Conservation (phyloP, 2,113 vertebrate genomes). For the Coracopsis vasa region DNA sequence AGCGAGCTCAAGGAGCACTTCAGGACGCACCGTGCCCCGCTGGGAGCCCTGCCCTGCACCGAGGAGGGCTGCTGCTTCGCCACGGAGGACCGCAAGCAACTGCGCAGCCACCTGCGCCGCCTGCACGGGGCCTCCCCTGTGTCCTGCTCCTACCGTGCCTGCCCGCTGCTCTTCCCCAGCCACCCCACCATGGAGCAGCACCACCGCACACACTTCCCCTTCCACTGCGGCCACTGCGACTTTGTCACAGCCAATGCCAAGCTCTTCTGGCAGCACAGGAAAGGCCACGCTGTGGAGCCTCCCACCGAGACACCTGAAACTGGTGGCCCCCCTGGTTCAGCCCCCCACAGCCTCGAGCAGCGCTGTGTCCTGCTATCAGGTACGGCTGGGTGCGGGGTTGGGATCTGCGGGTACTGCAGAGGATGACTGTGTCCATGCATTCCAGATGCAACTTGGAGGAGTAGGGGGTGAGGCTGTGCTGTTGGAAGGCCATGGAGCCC, state of each 20-base stretch:
- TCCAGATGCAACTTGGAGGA: background rate
- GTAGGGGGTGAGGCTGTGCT: background rate
- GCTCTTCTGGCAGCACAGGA: conserved; percentile 77
- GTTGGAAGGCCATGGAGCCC: background rate
- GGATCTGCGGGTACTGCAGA: background rate
- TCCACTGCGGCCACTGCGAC: conserved; percentile 79
- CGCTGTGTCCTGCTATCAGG: background rate
- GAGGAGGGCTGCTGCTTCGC: conserved; percentile 73
- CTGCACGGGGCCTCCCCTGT: conserved; percentile 67
- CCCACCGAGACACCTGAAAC: accelerated
- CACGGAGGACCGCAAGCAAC: conserved; percentile 64
- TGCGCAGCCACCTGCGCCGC: conserved; percentile 72
- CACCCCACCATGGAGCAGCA: conserved; percentile 79
- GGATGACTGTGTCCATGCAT: background rate
- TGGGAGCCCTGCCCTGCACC: conserved; percentile 64
- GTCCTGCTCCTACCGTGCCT: conserved; percentile 75
- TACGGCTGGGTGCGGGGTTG: background rate
- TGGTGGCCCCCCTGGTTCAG: accelerated
- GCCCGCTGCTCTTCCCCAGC: conserved; percentile 74
- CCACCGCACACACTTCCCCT: conserved; percentile 77
- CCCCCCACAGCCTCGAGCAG: background rate
- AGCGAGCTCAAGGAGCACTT: conserved; percentile 80
- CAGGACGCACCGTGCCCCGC: conserved; percentile 56
- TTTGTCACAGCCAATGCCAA: conserved; percentile 78
- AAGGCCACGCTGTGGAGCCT: conserved; percentile 26